Evolutionary conservation across 2,888 invertebrate species (phyloP).

Genomic region (Frankliniella intonsa): DNA sequence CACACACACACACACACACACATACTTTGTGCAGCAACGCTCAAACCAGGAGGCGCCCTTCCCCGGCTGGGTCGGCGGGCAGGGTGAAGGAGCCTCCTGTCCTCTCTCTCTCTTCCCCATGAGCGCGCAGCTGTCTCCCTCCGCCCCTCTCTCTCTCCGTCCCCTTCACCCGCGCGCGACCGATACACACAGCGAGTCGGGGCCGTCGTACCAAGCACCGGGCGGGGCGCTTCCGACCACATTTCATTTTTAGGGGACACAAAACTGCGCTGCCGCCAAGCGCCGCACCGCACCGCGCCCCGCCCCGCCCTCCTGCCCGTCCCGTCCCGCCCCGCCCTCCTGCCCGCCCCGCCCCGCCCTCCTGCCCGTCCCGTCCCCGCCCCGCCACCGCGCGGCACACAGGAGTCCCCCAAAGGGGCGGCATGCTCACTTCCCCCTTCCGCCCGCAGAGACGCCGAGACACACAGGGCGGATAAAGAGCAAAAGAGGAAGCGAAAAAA

Average conservation of each 20-base stretch:
- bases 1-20: background rate
- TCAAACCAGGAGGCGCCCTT: background rate
- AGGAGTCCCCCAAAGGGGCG: background rate
- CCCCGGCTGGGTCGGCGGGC: background rate
- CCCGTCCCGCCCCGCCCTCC: background rate
- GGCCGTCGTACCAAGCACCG: constrained; percentile 20
- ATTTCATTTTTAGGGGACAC: constrained; percentile 26
- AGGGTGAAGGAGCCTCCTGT: background rate
- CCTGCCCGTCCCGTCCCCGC: background rate
- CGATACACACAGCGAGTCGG: constrained; percentile 32
- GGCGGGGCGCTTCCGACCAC: constrained; percentile 16
- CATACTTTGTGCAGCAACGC: background rate
- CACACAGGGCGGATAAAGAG: background rate
- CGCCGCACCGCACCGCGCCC: background rate
- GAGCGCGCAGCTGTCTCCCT: background rate
- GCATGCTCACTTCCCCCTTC: too few relatives aligned
- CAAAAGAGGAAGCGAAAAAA: background rate
- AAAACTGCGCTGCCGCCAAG: background rate
- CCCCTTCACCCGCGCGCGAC: constrained; percentile 27
- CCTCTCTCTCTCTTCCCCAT: background rate
- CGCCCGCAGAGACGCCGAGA: background rate
- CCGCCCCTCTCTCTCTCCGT: background rate
- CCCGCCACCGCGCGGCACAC: too few relatives aligned
- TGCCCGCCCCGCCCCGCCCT: background rate
- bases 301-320: background rate